Evolutionary conservation across 1,140 invertebrate genomes (phyloP), one percentile per base, ranked within the genome.

Genomic region (Mercenaria mercenaria): DNA sequence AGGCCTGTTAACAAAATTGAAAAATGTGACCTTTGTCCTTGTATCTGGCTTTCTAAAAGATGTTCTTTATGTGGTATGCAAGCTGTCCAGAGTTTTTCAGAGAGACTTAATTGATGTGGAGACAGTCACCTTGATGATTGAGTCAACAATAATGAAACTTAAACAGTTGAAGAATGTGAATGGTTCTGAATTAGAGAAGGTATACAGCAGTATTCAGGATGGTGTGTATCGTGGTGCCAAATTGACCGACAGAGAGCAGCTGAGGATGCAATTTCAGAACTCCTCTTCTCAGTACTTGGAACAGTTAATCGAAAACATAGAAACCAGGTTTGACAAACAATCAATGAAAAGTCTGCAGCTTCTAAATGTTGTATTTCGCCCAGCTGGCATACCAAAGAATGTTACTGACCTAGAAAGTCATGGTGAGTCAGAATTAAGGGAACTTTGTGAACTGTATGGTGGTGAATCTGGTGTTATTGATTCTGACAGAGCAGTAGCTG

Each of bases 251-350:
- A 80, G 29, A 47, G 47, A 80, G 29, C 43, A 56, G 56, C 18
- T 56, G 18, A 56, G 39, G 47, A 77, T 77, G 15, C 41, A 50
- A 23, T 77, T 77, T 32, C 74, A 77, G 74, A 77, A 43, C n/a
- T 11, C 39, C 43, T 15, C 74, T 23, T 11, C 74, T 47, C 26
- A n/a, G 29, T 77, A 77, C 32, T 39, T 43, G 29, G 41, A 74
- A 6, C 15, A 37, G 37, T 32, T 74, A 39, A 34, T 39, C 20
- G 26, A 43, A 15, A 77, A 77, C 74, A 77, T 77, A 11, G 47
- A 43, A 32, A 50, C 13, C n/a, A 43, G 74, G 32, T 77, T 77
- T 77, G 74, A 77, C 26, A 39, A 77, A 32, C 15, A 47, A 13
- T 77, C 74, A n/a, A 47, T 77, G 37, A 50, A 34, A 47, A 77